Percentiles rank a stretch among this genome's conserved stretches.
Evolutionary conservation across 2,888 invertebrate genomes (phyloP).

Genomic region (Cephus sareptanus): DNA sequence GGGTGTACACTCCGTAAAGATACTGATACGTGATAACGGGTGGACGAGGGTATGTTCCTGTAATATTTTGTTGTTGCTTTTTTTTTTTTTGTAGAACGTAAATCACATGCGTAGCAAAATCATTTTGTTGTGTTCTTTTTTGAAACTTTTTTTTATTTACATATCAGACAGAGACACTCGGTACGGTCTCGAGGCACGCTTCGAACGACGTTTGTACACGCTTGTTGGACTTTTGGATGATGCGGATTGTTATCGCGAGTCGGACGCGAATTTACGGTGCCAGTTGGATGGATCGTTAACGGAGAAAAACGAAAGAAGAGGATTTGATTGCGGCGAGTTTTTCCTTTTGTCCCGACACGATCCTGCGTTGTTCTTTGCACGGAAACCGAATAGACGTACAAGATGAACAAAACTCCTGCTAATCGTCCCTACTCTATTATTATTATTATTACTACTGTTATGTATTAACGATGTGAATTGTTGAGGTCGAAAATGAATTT

Average conservation of each 20-base stretch:
- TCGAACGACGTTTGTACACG: neutral
- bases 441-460: constrained; percentile 12
- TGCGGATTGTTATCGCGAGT: neutral
- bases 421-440: neutral
- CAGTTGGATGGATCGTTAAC: neutral
- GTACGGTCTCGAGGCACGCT: neutral
- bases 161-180: neutral
- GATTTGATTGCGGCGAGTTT: neutral
- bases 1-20: neutral
- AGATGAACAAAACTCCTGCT: neutral
- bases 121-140: neutral
- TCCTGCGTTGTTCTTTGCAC: neutral
- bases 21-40: neutral
- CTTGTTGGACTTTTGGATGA: neutral
- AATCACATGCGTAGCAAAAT: neutral
- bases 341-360: neutral
- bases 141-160: neutral
- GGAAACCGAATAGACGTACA: neutral
- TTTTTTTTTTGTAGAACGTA: neutral
- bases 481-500: neutral
- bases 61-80: neutral
- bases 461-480: neutral
- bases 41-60: neutral
- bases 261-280: neutral
- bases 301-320: neutral